Evolutionary conservation across 2,797 vertebrate species (phyloP).

Genomic region (Psittacula echo): DNA sequence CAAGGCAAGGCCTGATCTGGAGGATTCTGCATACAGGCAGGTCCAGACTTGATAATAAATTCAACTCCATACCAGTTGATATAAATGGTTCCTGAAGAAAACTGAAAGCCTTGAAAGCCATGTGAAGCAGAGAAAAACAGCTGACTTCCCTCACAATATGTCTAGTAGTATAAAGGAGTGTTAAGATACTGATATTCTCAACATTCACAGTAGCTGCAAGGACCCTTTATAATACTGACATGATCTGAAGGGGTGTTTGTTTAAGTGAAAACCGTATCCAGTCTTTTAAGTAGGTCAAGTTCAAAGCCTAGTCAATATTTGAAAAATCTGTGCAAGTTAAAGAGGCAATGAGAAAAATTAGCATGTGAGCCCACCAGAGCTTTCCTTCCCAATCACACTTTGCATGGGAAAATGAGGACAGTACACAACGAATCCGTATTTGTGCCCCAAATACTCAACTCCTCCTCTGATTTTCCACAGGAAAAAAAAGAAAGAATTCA

Average conservation of each 20-base stretch:
- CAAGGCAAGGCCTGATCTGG: background rate
- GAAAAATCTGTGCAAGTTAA: slow-evolving; percentile 53
- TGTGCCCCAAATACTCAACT: slow-evolving; percentile 39
- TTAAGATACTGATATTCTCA: background rate
- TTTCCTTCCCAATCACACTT: slow-evolving; percentile 42
- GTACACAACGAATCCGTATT: slow-evolving; percentile 16
- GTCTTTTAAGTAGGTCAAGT: slow-evolving; percentile 58
- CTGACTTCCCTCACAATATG: background rate
- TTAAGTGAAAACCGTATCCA: slow-evolving; percentile 40
- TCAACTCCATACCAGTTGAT: background rate
- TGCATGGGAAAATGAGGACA: slow-evolving; percentile 56
- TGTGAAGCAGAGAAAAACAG: background rate
- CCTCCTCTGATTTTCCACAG: slow-evolving; percentile 14
- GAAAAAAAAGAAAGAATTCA: background rate
- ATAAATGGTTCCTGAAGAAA: background rate
- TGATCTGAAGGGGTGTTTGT: slow-evolving; percentile 31
- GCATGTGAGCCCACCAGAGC: slow-evolving; percentile 46
- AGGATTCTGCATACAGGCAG: background rate
- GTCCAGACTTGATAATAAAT: background rate
- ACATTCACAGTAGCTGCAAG: background rate
- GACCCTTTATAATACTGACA: slow-evolving; percentile 28
- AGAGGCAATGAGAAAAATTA: slow-evolving; percentile 57
- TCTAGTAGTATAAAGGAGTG: background rate
- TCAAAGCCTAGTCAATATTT: slow-evolving; percentile 69
- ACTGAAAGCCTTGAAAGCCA: background rate